Percentiles rank a stretch among this genome's conserved stretches.
Conservation (phyloP, 1,140 invertebrate genomes). For the Brachionus asplanchnoidis region DNA sequence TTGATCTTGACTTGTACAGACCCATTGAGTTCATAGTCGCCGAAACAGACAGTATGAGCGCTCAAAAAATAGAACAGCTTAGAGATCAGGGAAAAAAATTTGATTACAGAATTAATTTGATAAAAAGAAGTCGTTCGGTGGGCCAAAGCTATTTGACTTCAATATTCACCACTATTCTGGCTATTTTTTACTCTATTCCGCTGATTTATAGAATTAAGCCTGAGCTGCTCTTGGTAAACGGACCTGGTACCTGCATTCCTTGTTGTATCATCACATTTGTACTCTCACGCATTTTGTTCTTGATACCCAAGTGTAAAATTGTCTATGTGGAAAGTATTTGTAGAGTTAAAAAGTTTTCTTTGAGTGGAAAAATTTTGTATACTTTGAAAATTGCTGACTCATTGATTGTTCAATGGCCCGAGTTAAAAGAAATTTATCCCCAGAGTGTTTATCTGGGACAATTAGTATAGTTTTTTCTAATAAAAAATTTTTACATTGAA, state of each 20-base stretch:
- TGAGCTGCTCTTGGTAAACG: conserved; percentile 80
- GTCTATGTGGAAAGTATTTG: conserved; percentile 92
- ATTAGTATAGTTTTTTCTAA: neutral
- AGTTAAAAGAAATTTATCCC: conserved; percentile 62
- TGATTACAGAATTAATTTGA: conserved; percentile 58
- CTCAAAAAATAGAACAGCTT: conserved; percentile 62
- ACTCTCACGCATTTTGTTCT: conserved; percentile 42
- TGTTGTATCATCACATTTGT: conserved; percentile 68
- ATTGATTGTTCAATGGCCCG: conserved; percentile 84
- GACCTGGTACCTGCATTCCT: conserved; percentile 89
- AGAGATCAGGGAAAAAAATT: neutral
- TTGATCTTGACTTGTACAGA: conserved; percentile 63
- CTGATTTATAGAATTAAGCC: conserved; percentile 68
- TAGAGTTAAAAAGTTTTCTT: conserved; percentile 76
- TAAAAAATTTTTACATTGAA: too few species aligned
- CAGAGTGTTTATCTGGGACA: conserved; percentile 52
- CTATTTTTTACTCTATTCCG: conserved; percentile 66
- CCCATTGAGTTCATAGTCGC: conserved; percentile 74
- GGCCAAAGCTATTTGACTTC: conserved; percentile 76
- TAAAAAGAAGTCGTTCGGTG: conserved; percentile 79
- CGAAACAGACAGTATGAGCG: conserved; percentile 70
- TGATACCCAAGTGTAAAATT: conserved; percentile 60
- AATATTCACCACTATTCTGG: conserved; percentile 69
- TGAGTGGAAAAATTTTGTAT: conserved; percentile 79
- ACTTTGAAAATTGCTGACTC: conserved; percentile 68